These are phyloP conservation scores for Chlamydotis undulata DNA, from an alignment of 2,113 vertebrate species.

Conservation along the genomic window DNA sequence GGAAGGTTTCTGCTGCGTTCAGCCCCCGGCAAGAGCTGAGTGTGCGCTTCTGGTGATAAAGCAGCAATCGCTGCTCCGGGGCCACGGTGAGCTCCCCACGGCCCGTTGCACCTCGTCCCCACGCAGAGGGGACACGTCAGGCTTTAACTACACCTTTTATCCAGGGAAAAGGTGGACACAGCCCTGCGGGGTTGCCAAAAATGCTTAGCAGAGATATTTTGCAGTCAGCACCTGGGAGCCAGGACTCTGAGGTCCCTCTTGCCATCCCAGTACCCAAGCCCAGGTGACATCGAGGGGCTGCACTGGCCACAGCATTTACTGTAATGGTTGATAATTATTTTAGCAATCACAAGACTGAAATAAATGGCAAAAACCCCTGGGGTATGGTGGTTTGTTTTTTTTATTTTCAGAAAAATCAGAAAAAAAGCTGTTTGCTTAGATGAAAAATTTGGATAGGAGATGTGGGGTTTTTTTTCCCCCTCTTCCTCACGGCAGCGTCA, in stretches of 20 bases:
- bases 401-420: neutral
- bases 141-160: neutral
- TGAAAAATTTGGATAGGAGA: neutral
- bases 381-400: no score
- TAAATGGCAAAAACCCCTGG: neutral
- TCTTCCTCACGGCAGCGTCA: neutral
- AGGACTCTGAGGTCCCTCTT: neutral
- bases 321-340: neutral
- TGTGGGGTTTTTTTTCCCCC: neutral
- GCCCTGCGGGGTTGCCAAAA: neutral
- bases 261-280: neutral
- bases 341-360: neutral
- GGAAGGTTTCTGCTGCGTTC: neutral
- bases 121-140: rapidly evolving
- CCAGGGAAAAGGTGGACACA: neutral
- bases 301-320: neutral
- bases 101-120: neutral
- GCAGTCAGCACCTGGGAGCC: rapidly evolving
- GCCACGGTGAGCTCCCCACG: rapidly evolving
- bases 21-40: neutral
- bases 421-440: neutral
- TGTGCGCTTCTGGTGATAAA: neutral
- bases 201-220: neutral
- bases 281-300: rapidly evolving
- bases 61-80: neutral